Conservation (phyloP, 2,888 invertebrate genomes). For the Keiferia lycopersicella region DNA sequence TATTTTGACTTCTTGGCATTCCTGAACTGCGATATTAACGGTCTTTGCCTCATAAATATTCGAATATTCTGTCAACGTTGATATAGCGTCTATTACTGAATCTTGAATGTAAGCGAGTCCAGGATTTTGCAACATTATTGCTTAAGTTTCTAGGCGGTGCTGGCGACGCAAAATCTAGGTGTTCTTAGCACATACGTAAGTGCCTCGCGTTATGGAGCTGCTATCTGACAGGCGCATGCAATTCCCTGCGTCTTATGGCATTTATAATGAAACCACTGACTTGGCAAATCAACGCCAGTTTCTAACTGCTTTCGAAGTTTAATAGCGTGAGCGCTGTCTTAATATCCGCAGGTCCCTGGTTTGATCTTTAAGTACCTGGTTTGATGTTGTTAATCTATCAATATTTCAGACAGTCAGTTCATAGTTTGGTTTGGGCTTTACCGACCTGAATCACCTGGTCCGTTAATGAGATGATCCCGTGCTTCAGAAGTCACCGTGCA, state of each 20-base stretch:
- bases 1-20: no score
- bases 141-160: conserved; percentile 1
- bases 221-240: conserved; percentile 10
- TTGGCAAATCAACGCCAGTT: not conserved
- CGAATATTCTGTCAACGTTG: not conserved
- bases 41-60: not conserved
- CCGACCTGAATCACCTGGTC: no score
- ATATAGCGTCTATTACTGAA: not conserved
- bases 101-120: conserved; percentile 1
- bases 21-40: not conserved
- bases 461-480: no score
- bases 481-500: no score
- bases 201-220: conserved; percentile 15
- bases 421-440: no score
- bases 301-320: no score
- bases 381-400: no score
- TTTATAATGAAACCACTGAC: conserved; percentile 2
- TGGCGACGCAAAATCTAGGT: conserved; percentile 19
- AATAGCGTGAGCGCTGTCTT: no score
- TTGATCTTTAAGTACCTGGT: no score
- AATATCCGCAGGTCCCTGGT: no score
- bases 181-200: conserved; percentile 16
- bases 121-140: conserved; percentile 18
- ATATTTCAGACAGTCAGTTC: no score
- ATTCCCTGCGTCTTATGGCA: conserved; percentile 13